Evolutionary conservation across 2,888 invertebrate species (phyloP), one percentile per base, ranked within the genome.

Genomic region (Drosophila paracracens): DNA sequence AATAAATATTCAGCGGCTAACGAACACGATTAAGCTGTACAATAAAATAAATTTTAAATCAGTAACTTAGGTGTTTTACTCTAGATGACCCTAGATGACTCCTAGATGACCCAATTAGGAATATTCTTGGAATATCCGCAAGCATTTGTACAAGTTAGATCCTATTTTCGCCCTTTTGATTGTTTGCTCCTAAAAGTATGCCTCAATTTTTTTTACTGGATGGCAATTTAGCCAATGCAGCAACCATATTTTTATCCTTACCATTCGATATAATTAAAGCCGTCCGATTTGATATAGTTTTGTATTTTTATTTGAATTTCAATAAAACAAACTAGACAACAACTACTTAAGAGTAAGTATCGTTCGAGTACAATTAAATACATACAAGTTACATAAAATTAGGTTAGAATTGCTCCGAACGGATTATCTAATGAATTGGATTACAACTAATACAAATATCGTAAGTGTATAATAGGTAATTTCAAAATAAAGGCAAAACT

Each of bases 291-390:
- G 16, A 25, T 27, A 25, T 27, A 27, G 8, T 48, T 50, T 18
- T 27, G 8, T 10, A 33, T 64, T 77, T 82, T 89, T 88, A 81
- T 88, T 85, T 88, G 75, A 85, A 89, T 89, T 86, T 78, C 74
- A 89, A 89, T 86, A 89, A 86, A 85, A 89, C 82, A 86, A 89
- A 84, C 88, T 86, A 89, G 88, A 86, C 88, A 86, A 86, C 89
- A 89, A 86, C 85, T 86, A 86, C 85, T 86, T 86, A 89, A 71
- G 73, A 69, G 56, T 85, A 85, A 87, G 80, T 88, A 86, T 76
- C 74, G 65, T 69, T 69, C 83, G 83, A 68, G 57, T 81, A 81
- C 61, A 76, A 72, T 72, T 73, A 69, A 68, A 70, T 70, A 88
- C 79, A 83, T 83, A 85, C 74, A 87, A 80, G 69, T 80, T 77